Evolutionary conservation across 2,113 vertebrate genomes (phyloP).

Genomic region (Bambusicola thoracicus): DNA sequence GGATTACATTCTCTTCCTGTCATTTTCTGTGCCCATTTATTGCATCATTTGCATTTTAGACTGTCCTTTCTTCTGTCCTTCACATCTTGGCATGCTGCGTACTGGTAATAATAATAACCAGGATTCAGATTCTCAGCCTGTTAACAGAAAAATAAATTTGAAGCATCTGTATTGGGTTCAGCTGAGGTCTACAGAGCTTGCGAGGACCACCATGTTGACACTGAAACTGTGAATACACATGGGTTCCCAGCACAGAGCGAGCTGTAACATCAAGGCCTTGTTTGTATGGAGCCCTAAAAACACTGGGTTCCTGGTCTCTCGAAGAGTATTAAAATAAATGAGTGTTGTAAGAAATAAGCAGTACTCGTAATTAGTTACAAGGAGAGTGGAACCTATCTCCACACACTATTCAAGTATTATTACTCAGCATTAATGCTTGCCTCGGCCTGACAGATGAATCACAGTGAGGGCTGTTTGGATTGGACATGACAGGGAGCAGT

Average conservation of each 20-base stretch:
- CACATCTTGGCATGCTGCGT: neutral
- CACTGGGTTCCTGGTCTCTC: neutral
- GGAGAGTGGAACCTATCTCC: neutral
- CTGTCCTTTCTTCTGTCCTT: neutral
- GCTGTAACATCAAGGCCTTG: neutral
- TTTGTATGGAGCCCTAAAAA: neutral
- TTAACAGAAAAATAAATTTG: neutral
- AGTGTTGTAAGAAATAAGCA: neutral
- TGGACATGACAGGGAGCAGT: neutral
- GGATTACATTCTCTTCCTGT: neutral
- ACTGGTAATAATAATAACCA: neutral
- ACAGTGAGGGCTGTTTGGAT: neutral
- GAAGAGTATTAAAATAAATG: neutral
- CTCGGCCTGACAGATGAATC: neutral
- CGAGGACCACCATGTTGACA: neutral
- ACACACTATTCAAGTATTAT: neutral
- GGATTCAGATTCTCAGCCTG: neutral
- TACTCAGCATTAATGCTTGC: neutral
- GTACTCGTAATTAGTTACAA: conserved; percentile 21
- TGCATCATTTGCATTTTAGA: neutral
- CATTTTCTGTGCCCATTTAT: neutral
- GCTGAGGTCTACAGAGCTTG: neutral
- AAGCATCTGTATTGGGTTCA: neutral
- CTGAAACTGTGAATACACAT: neutral
- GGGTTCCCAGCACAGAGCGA: neutral